Evolutionary conservation across 2,113 vertebrate species (phyloP).

Genomic region (Rhizomys pruinosus): DNA sequence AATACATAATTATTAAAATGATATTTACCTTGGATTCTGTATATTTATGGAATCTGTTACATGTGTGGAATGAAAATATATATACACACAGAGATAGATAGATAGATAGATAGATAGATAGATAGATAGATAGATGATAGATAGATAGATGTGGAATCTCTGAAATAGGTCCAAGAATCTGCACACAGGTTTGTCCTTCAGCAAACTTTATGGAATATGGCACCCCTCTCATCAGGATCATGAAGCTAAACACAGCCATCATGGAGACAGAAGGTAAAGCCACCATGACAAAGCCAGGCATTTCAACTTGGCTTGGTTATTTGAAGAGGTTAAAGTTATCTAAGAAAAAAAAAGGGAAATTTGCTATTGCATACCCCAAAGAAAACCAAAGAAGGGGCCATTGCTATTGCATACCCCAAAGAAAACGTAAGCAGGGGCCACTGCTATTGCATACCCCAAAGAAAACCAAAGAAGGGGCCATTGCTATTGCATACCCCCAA

Average conservation of each 20-base stretch:
- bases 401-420: neutral
- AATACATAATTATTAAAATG: neutral
- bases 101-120: too few relatives aligned
- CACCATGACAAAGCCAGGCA: neutral
- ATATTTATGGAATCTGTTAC: neutral
- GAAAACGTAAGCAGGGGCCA: too few relatives aligned
- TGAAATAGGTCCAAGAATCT: neutral
- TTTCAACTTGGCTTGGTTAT: neutral
- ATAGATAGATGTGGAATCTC: neutral
- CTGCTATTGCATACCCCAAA: too few relatives aligned
- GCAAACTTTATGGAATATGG: neutral
- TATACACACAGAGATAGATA: too few relatives aligned
- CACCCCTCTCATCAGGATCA: neutral
- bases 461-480: too few relatives aligned
- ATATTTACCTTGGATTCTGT: slow-evolving; percentile 23
- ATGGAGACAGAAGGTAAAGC: neutral
- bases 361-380: too few relatives aligned
- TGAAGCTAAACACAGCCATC: neutral
- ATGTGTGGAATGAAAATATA: neutral
- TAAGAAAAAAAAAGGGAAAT: slow-evolving; percentile 32
- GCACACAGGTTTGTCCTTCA: neutral
- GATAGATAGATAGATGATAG: too few relatives aligned
- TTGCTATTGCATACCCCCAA: too few relatives aligned
- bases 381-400: too few relatives aligned
- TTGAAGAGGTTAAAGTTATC: slow-evolving; percentile 53